Evolutionary conservation across 92 coral and sea anemone species (phyloP).

Genomic region (Anthopleura xanthogrammica): DNA sequence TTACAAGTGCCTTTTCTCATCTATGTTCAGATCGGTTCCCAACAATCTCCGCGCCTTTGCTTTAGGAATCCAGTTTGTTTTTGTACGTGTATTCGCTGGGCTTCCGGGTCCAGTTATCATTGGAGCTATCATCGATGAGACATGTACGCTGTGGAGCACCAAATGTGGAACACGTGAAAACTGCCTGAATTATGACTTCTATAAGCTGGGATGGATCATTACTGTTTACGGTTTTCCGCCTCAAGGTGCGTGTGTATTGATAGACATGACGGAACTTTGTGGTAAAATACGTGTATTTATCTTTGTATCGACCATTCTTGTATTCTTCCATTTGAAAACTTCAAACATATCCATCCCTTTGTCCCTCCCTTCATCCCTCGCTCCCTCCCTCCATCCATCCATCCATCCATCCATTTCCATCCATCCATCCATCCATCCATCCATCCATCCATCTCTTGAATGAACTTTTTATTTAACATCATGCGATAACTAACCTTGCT

Average conservation of each 20-base stretch:
- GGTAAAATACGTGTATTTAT: too few relatives aligned
- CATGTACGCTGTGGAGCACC: constrained; percentile 67
- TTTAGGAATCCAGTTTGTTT: constrained; percentile 72
- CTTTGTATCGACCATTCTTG: too few relatives aligned
- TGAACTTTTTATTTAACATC: too few relatives aligned
- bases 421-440: too few relatives aligned
- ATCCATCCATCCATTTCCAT: too few relatives aligned
- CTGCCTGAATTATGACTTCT: constrained; percentile 69
- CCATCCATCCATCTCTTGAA: too few relatives aligned
- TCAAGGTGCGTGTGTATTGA: not conserved
- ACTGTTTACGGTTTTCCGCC: constrained; percentile 17
- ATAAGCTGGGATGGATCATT: constrained; percentile 49
- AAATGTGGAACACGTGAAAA: constrained; percentile 61
- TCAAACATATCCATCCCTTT: too few relatives aligned
- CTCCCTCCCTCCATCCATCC: too few relatives aligned
- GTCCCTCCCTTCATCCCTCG: too few relatives aligned
- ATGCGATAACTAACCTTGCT: too few relatives aligned
- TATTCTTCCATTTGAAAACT: too few relatives aligned
- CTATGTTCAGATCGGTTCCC: constrained; percentile 63
- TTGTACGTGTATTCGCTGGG: constrained; percentile 54
- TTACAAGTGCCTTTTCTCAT: not conserved
- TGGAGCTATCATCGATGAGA: constrained; percentile 54
- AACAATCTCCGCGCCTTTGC: constrained; percentile 80
- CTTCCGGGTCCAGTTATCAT: constrained; percentile 72
- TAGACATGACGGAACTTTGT: too few relatives aligned